Percentiles rank a stretch among this genome's conserved stretches.
These are phyloP conservation scores for Rhodeus uyekii DNA, from an alignment of 2,797 vertebrate species.

Conservation along the genomic window DNA sequence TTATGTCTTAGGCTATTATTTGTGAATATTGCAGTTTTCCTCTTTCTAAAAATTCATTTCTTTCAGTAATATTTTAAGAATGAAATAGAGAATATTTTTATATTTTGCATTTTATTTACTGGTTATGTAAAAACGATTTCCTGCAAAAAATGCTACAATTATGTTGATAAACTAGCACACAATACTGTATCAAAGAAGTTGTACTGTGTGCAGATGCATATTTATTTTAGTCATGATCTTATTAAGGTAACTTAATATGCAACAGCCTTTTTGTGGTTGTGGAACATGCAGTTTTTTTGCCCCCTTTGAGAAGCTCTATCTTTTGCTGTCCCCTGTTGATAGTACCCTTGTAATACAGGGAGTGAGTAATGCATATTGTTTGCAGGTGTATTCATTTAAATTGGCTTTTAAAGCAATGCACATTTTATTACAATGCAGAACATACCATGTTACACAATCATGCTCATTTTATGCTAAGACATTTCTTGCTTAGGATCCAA, in stretches of 20 bases:
- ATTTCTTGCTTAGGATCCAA: background rate
- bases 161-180: background rate
- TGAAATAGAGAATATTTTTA: background rate
- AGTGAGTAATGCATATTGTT: background rate
- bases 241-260: background rate
- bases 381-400: background rate
- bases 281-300: background rate
- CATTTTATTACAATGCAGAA: background rate
- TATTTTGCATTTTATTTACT: background rate
- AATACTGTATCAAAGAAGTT: background rate
- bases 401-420: background rate
- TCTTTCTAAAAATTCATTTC: background rate
- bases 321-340: constrained; percentile 52
- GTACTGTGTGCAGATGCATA: background rate
- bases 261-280: background rate
- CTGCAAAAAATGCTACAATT: background rate
- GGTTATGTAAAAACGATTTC: background rate
- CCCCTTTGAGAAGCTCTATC: constrained; percentile 16
- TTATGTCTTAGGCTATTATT: background rate
- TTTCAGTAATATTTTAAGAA: background rate
- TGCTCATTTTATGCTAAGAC: background rate
- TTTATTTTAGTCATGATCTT: background rate
- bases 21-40: background rate
- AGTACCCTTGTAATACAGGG: constrained; percentile 10
- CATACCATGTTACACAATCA: background rate